Evolutionary conservation across 2,113 vertebrate species (phyloP), one percentile per base, ranked within the genome.

Genomic region (Columba janthina): DNA sequence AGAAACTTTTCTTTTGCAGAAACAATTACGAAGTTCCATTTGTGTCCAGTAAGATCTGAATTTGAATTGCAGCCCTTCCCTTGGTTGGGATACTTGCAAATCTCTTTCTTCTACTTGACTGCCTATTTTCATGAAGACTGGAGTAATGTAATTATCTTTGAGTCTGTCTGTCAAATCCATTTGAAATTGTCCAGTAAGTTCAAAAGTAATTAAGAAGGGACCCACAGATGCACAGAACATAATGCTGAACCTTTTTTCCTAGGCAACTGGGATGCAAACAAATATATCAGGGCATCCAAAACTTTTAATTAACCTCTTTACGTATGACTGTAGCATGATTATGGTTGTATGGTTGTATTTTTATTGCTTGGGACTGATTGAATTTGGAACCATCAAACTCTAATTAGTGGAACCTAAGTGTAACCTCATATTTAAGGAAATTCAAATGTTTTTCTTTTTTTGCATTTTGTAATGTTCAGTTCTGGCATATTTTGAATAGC

Each of bases 161-260:
- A 96, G 65, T 89, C 80, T 79, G n/a, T 85, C 89, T 95, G 94
- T 94, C 92, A 93, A 57, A 91, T 74, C 88, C 85, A 77, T 84
- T 96, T 94, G 81, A 91, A 94, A 93, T 81, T 95, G 88, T 66
- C 76, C 69, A 62, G 51, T 77, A 95, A 88, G 73, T 95, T 89
- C 40, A 62, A 81, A 89, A 91, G 64, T 95, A 94, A 85, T 94
- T 87, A 96, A 81, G 80, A 90, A 85, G 19, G 44, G 76, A 91
- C 38, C n/a, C 88, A 84, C 26, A 48, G 64, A 93, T 80, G 71
- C 70, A 51, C 10, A 56, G 67, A 91, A 65, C 20, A 60, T 80
- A 73, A 84, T 25, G 24, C 51, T 74, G 64, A 19, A 57, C 56
- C 46, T 70, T 78, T 83, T 74, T 90, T 8, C 21, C 18, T 60